Percentiles rank a stretch among this genome's conserved stretches.
Conservation (phyloP, 2,888 invertebrate genomes). For the Cataglyphis cursor region DNA sequence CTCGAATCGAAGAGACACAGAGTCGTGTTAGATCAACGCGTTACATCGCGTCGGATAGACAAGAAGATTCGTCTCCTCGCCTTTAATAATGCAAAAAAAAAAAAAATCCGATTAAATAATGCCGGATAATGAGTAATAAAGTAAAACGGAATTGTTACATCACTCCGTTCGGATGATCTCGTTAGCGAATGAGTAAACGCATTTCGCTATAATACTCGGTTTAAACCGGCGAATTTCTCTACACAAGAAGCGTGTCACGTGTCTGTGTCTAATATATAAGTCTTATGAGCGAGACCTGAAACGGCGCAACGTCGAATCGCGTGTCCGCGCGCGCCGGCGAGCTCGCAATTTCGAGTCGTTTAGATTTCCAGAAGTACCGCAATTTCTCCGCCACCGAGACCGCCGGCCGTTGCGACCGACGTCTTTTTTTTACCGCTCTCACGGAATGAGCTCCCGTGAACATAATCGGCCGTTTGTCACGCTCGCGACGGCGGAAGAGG, state of each 20-base stretch:
- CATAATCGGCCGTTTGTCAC: constrained; percentile 42
- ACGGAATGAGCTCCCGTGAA: constrained; percentile 27
- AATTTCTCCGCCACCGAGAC: constrained; percentile 13
- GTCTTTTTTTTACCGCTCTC: constrained; percentile 23
- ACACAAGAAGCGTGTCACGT: not conserved
- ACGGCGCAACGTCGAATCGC: constrained; percentile 41
- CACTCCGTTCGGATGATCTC: not conserved
- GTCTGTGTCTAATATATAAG: not conserved
- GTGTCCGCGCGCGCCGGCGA: constrained; percentile 32
- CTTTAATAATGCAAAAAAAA: not conserved
- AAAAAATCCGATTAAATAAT: constrained; percentile 5
- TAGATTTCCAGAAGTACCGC: constrained; percentile 55
- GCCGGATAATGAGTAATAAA: not conserved
- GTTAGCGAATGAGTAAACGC: not conserved
- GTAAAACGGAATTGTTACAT: not conserved
- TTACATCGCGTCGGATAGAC: not conserved
- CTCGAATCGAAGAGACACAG: not conserved
- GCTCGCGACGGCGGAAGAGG: constrained; percentile 1
- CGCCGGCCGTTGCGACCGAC: not conserved
- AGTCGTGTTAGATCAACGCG: not conserved
- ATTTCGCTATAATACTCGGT: not conserved
- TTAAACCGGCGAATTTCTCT: not conserved
- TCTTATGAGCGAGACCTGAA: constrained; percentile 6
- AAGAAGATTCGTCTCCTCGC: not conserved
- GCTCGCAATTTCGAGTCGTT: constrained; percentile 57